Evolutionary conservation across 2,888 invertebrate genomes (phyloP), one percentile per base, ranked within the genome.

Genomic region (Amiota minor): DNA sequence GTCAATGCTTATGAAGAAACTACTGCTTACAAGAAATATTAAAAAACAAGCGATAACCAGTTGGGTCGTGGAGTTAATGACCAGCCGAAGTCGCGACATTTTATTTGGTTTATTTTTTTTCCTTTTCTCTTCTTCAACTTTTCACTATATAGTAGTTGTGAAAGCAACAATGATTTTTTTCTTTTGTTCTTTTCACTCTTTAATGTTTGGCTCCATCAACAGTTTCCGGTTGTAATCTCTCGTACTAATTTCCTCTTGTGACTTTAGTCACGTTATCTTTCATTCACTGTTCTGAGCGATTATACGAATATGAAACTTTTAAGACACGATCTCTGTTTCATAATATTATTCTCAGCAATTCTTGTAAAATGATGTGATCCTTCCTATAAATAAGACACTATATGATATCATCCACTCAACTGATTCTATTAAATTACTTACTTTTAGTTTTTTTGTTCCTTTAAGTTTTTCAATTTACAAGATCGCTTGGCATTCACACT

Each of bases 151-250:
- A n/a, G 20, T 68, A 12, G 50, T 68, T 53, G 23, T 68, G 35
- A 35, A 35, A 35, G 35, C 35, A 35, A 8, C 2, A 6, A 6
- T 50, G 50, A 53, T 49, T n/a, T 65, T 35, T 9, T 47, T 45
- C 16, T 46, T 46, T n/a, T 45, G 45, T 16, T 65, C 59, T 23
- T 18, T 9, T 35, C 62, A n/a, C 62, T 23, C 23, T 62, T n/a
- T 3, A 62, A n/a, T 23, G 18, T 11, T 23, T 62, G 62, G 14
- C 14, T 50, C 23, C 50, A 53, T 16, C 53, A 53, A 50, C 50
- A 46, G 18, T 68, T 68, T 68, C 67, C 67, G 67, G 67, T 68
- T 53, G 35, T 68, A 68, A 68, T 68, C 67, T 14, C 67, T 50
- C 67, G 67, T 53, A 50, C 67, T 68, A 50, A 68, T 68, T 68